A percentile compares a stretch with the other conserved stretches of the same genome.
Evolutionary conservation across 2,888 invertebrate species (phyloP).

Genomic region (Drosophila picticornis): DNA sequence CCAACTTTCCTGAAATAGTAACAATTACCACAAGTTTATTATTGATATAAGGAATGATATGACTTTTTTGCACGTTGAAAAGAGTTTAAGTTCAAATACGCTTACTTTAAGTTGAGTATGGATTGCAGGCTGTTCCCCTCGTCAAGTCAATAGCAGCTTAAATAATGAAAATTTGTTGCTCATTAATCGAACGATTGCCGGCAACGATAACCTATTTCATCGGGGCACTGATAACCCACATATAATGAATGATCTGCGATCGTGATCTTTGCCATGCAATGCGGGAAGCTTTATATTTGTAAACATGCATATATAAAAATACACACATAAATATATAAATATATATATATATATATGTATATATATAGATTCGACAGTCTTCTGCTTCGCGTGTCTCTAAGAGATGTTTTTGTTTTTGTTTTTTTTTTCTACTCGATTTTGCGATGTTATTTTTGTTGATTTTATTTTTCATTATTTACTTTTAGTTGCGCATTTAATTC

Average conservation of each 20-base stretch:
- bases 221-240: conserved; percentile 60
- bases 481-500: conserved; percentile 56
- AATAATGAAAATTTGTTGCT: conserved; percentile 52
- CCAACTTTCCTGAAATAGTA: neutral
- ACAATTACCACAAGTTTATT: neutral
- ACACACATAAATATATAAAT: neutral
- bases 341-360: conserved; percentile 36
- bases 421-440: conserved; percentile 24
- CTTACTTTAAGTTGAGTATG: neutral
- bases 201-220: conserved; percentile 71
- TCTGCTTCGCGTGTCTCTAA: conserved; percentile 45
- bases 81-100: neutral
- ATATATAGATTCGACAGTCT: conserved; percentile 38
- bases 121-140: neutral
- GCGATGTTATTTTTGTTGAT: neutral
- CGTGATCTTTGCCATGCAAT: conserved; percentile 54
- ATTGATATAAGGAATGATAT: neutral
- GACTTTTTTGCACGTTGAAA: no score
- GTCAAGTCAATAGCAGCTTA: neutral
- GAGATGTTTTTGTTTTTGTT: conserved; percentile 8
- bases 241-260: conserved; percentile 64
- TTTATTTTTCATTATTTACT: conserved; percentile 6
- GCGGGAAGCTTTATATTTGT: conserved; percentile 54
- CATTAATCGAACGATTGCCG: conserved; percentile 70
- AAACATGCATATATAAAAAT: conserved; percentile 31